Conservation (phyloP, 2,113 vertebrate species). For the Anarhynchus alexandrinus region DNA sequence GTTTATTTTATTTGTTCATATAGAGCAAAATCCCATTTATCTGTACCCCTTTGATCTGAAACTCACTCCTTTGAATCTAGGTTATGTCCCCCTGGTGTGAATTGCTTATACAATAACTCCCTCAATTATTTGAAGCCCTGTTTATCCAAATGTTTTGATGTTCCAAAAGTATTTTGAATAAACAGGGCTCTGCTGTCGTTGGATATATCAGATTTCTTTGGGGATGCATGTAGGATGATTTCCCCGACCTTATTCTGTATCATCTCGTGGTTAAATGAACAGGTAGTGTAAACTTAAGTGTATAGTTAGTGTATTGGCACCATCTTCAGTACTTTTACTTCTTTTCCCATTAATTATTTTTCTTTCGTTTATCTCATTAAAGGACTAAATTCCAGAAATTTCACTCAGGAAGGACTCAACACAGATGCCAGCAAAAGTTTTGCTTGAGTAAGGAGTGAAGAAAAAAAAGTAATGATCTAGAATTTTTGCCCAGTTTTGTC, state of each 20-base stretch:
- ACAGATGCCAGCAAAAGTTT: not conserved
- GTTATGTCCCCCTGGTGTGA: conserved; percentile 70
- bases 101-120: conserved; percentile 66
- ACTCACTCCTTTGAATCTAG: conserved; percentile 63
- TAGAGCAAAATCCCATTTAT: conserved; percentile 53
- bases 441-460: not conserved
- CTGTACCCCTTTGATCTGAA: conserved; percentile 64
- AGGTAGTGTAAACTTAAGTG: not conserved
- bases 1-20: conserved; percentile 6
- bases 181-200: conserved; percentile 48
- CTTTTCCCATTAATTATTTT: not conserved
- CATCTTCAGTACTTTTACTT: not conserved
- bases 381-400: not conserved
- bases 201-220: conserved; percentile 33
- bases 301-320: not conserved
- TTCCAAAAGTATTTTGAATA: conserved; percentile 59
- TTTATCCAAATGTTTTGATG: conserved; percentile 72
- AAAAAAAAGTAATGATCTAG: not conserved
- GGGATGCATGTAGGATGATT: conserved; percentile 31
- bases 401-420: not conserved
- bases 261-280: conserved; percentile 1
- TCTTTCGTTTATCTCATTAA: not conserved
- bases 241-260: conserved; percentile 43
- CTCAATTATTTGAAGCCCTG: conserved; percentile 64
- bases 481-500: not conserved